A percentile compares a stretch with the other conserved stretches of the same genome.
phyloP scores from a whole-genome alignment of 1,140 invertebrate genomes.

The Cotesia chilonis region DNA sequence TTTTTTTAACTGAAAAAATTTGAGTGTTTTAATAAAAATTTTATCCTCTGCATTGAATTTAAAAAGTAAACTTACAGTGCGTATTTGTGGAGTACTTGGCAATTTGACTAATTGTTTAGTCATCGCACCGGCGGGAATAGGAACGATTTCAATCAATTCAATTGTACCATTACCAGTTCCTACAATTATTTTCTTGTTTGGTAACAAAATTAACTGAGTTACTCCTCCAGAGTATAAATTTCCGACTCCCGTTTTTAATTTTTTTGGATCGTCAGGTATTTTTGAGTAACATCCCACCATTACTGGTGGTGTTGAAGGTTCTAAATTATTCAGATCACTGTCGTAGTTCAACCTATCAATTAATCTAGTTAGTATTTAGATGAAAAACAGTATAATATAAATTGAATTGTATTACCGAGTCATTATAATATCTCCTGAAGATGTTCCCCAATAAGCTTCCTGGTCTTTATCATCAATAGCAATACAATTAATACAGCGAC shows the following conservation, averaged over 20 bases:
- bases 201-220: constrained; percentile 72
- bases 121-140: constrained; percentile 34
- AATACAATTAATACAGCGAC: constrained; percentile 72
- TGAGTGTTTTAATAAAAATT: not conserved
- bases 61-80: constrained; percentile 41
- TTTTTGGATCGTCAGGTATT: constrained; percentile 58
- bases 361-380: constrained; percentile 56
- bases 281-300: constrained; percentile 78
- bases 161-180: constrained; percentile 86
- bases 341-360: constrained; percentile 71
- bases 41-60: not conserved
- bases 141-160: constrained; percentile 72
- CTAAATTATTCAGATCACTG: constrained; percentile 65
- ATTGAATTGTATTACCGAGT: constrained; percentile 55
- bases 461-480: constrained; percentile 74
- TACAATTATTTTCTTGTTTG: constrained; percentile 72
- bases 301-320: constrained; percentile 67
- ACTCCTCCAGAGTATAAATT: constrained; percentile 71
- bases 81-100: constrained; percentile 67
- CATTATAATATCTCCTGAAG: constrained; percentile 76
- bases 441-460: constrained; percentile 84
- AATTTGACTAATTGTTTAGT: constrained; percentile 43
- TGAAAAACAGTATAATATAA: constrained; percentile 66
- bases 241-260: constrained; percentile 56
- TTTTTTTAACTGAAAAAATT: constrained; percentile 61